Percentiles rank a stretch among this genome's conserved stretches.
phyloP scores from a whole-genome alignment of 2,888 invertebrate species.

The Junonia oenone region DNA sequence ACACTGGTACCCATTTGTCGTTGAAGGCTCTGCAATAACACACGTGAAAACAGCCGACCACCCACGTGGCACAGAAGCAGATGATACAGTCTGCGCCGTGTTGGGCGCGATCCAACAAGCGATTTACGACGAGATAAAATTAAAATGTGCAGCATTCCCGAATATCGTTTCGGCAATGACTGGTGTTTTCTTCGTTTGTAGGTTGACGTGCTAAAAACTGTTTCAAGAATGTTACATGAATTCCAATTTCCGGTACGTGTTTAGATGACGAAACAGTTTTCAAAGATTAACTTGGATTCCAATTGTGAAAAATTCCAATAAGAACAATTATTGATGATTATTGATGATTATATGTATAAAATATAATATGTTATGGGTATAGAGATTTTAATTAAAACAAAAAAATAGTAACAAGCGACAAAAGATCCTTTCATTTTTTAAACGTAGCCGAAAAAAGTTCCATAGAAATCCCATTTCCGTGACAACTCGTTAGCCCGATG shows the following conservation, averaged over 20 bases:
- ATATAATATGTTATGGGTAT: too few species aligned
- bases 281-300: too few species aligned
- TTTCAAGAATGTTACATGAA: background rate
- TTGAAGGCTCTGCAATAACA: background rate
- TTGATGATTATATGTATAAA: too few species aligned
- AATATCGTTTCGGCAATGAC: conserved; percentile 48
- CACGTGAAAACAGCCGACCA: conserved; percentile 26
- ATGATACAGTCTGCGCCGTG: conserved; percentile 37
- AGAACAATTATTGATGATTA: too few species aligned
- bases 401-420: background rate
- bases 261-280: too few species aligned
- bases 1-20: background rate
- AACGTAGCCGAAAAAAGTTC: conserved; percentile 21
- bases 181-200: conserved; percentile 28
- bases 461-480: conserved; percentile 49
- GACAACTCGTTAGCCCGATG: conserved; percentile 49
- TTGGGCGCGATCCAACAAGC: conserved; percentile 62
- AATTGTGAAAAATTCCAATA: too few species aligned
- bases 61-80: conserved; percentile 33
- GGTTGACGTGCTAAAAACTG: conserved; percentile 3
- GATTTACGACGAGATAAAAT: conserved; percentile 61
- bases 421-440: background rate
- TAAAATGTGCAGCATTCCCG: conserved; percentile 57
- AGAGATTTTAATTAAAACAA: background rate
- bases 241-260: background rate